A percentile compares a stretch with the other conserved stretches of the same genome.
Evolutionary conservation across 2,888 invertebrate genomes (phyloP).

Genomic region (Pristionchus mayeri): DNA sequence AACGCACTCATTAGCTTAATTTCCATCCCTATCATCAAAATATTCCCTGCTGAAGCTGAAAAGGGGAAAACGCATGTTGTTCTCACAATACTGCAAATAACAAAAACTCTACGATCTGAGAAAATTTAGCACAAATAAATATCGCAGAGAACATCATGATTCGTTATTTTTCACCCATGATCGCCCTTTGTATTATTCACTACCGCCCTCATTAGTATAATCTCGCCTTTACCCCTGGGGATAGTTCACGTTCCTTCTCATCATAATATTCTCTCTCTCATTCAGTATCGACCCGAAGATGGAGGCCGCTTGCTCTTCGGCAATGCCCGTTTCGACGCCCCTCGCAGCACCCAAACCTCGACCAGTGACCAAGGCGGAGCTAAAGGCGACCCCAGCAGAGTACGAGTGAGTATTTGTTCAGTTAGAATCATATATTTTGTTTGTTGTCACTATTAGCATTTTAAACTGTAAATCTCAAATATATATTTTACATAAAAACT

Average conservation of each 20-base stretch:
- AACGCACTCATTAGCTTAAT: neutral
- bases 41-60: too few relatives aligned
- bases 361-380: conserved; percentile 46
- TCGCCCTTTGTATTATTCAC: neutral
- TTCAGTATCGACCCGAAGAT: conserved; percentile 26
- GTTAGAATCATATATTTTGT: too few relatives aligned
- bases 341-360: conserved; percentile 21
- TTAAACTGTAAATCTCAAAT: too few relatives aligned
- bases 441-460: too few relatives aligned
- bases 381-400: conserved; percentile 40
- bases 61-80: too few relatives aligned
- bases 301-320: neutral
- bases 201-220: conserved; percentile 15
- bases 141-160: too few relatives aligned
- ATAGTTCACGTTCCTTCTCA: neutral
- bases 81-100: too few relatives aligned
- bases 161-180: neutral
- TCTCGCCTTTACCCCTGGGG: neutral
- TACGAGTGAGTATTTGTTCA: conserved; percentile 13
- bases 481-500: too few relatives aligned
- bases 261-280: neutral
- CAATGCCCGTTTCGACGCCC: neutral
- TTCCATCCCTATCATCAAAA: too few relatives aligned
- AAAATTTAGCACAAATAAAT: too few relatives aligned
- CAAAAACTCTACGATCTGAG: too few relatives aligned